Conservation (phyloP, 2,797 vertebrate species). For the Prunella strophiata region DNA sequence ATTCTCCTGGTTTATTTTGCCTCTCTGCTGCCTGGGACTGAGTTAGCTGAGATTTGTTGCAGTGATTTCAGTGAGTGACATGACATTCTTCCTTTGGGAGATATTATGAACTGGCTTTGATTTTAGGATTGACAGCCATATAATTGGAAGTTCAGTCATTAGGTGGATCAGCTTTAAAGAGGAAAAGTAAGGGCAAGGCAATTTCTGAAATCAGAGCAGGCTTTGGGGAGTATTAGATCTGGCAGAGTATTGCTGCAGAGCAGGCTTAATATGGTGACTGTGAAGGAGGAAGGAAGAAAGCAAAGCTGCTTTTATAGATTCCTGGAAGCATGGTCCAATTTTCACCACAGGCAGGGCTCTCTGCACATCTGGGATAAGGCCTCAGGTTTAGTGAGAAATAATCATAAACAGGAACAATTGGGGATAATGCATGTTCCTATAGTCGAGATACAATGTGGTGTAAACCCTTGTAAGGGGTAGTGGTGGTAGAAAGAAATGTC, state of each 20-base stretch:
- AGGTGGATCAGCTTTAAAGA: conserved; percentile 66
- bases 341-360: neutral
- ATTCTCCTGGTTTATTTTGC: conserved; percentile 46
- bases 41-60: conserved; percentile 61
- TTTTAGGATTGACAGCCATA: conserved; percentile 69
- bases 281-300: neutral
- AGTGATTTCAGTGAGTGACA: conserved; percentile 58
- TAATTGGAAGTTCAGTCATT: conserved; percentile 70
- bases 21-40: conserved; percentile 21
- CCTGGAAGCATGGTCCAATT: neutral
- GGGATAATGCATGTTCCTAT: neutral
- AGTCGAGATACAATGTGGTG: neutral
- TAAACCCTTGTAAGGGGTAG: neutral
- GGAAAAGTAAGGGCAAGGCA: conserved; percentile 51
- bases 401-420: neutral
- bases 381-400: neutral
- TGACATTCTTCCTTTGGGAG: conserved; percentile 60
- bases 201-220: conserved; percentile 62
- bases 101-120: conserved; percentile 56
- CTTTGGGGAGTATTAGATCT: conserved; percentile 57
- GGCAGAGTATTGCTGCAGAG: conserved; percentile 11
- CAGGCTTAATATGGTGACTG: neutral
- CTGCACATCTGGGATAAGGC: neutral
- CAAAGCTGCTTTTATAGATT: neutral
- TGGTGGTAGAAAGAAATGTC: neutral